A percentile compares a stretch with the other conserved stretches of the same genome.
phyloP scores from a whole-genome alignment of 2,888 invertebrate species.

The Anthrax anthrax region DNA sequence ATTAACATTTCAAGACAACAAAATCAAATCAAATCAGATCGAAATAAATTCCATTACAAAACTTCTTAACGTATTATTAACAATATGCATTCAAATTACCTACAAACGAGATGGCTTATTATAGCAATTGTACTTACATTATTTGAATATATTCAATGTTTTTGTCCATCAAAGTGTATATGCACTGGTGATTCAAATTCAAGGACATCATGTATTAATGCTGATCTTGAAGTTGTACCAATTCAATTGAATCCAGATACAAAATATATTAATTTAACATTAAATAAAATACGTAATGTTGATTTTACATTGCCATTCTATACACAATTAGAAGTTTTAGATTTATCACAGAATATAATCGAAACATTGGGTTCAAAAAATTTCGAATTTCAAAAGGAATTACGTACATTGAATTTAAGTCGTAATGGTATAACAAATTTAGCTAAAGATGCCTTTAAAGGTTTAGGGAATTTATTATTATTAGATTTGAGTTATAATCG shows the following conservation, averaged over 20 bases:
- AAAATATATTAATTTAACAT: slow-evolving; percentile 65
- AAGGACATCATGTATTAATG: slow-evolving; percentile 60
- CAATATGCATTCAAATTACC: neutral
- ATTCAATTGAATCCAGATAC: slow-evolving; percentile 81
- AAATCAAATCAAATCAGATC: no score
- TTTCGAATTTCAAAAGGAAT: slow-evolving; percentile 60
- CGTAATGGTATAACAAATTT: slow-evolving; percentile 56
- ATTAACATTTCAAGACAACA: no score
- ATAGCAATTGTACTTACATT: slow-evolving; percentile 25
- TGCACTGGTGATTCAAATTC: slow-evolving; percentile 68
- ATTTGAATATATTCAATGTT: slow-evolving; percentile 37
- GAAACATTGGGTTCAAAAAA: slow-evolving; percentile 66
- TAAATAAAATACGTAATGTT: slow-evolving; percentile 66
- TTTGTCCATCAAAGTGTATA: slow-evolving; percentile 67
- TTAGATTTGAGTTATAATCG: slow-evolving; percentile 67
- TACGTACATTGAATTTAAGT: slow-evolving; percentile 63
- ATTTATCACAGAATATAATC: slow-evolving; percentile 70
- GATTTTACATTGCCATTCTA: slow-evolving; percentile 69
- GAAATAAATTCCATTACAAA: no score
- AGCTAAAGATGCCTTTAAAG: slow-evolving; percentile 62
- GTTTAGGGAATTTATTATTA: slow-evolving; percentile 48
- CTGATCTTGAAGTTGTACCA: slow-evolving; percentile 69
- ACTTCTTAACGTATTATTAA: no score
- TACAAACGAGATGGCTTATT: slow-evolving; percentile 11
- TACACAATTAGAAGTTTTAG: slow-evolving; percentile 61